phyloP scores from a whole-genome alignment of 2,113 vertebrate genomes.

The Dipodomys ordii region DNA sequence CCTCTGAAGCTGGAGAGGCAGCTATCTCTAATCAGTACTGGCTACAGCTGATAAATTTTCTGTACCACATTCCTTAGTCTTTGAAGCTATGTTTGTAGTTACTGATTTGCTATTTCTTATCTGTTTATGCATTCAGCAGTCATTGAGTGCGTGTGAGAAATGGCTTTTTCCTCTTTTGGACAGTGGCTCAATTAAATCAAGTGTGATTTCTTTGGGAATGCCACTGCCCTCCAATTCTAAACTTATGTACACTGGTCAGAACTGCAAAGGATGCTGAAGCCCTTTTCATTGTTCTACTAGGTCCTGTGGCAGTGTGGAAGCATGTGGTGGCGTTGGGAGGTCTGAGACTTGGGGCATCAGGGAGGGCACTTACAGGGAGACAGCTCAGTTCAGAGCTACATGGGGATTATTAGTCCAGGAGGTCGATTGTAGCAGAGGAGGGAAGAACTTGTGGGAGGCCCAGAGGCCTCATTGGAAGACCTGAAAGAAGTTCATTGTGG shows the following conservation, averaged over 20 bases:
- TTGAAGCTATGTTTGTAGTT: conserved; percentile 18
- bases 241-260: background rate
- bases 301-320: background rate
- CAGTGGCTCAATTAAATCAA: background rate
- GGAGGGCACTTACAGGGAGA: background rate
- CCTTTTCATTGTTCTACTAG: background rate
- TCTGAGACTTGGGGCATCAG: background rate
- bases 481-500: background rate
- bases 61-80: conserved; percentile 1
- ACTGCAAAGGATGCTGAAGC: too few relatives aligned
- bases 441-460: background rate
- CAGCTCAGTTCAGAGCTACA: background rate
- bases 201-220: background rate
- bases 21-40: background rate
- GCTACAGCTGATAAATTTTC: background rate
- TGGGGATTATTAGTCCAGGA: too few relatives aligned
- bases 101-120: conserved; percentile 23
- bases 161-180: background rate
- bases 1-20: conserved; percentile 27
- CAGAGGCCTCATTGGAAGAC: background rate
- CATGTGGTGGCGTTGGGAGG: background rate
- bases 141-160: background rate
- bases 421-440: background rate
- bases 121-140: background rate
- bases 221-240: background rate